Evolutionary conservation across 2,113 vertebrate genomes (phyloP), one percentile per base, ranked within the genome.

Genomic region (Tragelaphus scriptus): DNA sequence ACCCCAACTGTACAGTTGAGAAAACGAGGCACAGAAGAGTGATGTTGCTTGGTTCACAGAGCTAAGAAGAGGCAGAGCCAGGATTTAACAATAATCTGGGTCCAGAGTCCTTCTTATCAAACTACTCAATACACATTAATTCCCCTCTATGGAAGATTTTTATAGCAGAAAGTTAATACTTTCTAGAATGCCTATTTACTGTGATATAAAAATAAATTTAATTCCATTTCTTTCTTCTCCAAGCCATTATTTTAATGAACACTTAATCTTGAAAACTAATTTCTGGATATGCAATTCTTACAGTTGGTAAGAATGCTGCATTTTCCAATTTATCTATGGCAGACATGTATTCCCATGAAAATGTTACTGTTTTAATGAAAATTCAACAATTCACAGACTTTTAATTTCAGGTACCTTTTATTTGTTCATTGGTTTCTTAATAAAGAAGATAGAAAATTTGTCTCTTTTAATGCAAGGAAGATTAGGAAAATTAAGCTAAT

Each of bases 401-500:
- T 90, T 84, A 44, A 85, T 96, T 96, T 93, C 53, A 94, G 28
- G 26, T 23, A 81, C 0, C 3, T 91, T 59, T 49, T 88, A 88
- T 61, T 93, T 94, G 68, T 92, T 95, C n/a, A 80, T 9, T 97
- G 65, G 68, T 14, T 77, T 82, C 16, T 47, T 93, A 86, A 94
- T 85, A 71, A 92, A 89, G 47, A 77, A 96, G 30, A 49, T 21
- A 71, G 4, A 80, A 91, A 95, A 92, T 61, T 47, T 4, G 6
- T 75, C 68, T 58, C 25, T 23, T 75, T 85, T 65, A 95, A 94
- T 55, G 28, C 25, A 90, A 85, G 51, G 82, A 97, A 96, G 88
- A 92, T 79, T 53, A 96, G 53, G 80, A 92, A 87, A 85, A 81
- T 59, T 13, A 88, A 94, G 44, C 19, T n/a, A 88, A 92, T 80